These are phyloP conservation scores for Nothocercus nigrocapillus DNA, from an alignment of 2,113 vertebrate species.

Conservation along the genomic window DNA sequence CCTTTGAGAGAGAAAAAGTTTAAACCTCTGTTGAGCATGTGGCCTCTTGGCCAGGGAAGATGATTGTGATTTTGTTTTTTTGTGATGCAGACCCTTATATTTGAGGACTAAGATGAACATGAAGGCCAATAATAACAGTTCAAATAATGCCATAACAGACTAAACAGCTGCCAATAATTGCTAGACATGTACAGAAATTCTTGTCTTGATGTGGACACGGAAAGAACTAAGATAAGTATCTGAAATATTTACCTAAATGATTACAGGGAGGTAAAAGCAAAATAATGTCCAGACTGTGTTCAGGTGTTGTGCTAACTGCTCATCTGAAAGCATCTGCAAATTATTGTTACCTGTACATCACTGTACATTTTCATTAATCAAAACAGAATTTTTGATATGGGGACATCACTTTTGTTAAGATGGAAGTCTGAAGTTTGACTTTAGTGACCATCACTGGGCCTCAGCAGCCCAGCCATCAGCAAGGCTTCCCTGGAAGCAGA, in stretches of 20 bases:
- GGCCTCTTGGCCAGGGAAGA: background rate
- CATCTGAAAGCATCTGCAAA: background rate
- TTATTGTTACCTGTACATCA: background rate
- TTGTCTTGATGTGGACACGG: constrained; percentile 2
- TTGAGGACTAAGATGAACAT: background rate
- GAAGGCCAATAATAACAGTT: background rate
- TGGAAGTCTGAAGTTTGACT: background rate
- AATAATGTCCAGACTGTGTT: background rate
- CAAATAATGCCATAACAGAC: background rate
- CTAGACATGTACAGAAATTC: background rate
- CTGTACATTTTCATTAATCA: background rate
- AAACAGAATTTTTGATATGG: no score
- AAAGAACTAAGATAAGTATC: background rate
- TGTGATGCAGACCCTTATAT: background rate
- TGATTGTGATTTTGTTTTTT: background rate
- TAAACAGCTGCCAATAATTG: background rate
- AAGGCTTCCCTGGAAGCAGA: background rate
- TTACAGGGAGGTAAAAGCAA: background rate
- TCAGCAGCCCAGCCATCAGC: background rate
- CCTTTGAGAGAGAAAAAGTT: background rate
- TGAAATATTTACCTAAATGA: constrained; percentile 33
- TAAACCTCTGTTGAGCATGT: background rate
- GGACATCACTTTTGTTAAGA: background rate
- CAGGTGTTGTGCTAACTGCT: background rate
- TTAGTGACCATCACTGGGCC: background rate